Percentiles rank a stretch among this genome's conserved stretches.
Evolutionary conservation across 2,888 invertebrate species (phyloP).

Genomic region (Omphaloscelis lunosa): DNA sequence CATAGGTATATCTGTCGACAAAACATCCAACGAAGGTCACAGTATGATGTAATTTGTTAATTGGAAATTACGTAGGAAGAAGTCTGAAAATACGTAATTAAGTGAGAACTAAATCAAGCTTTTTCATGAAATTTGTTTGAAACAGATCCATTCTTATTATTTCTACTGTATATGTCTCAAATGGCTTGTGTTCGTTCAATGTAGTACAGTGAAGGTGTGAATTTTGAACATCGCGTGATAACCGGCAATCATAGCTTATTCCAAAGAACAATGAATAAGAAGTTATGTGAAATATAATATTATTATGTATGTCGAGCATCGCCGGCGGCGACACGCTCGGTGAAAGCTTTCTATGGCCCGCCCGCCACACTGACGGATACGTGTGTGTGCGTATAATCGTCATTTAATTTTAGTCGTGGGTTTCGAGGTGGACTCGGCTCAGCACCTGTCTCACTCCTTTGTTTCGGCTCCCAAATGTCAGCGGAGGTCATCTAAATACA

Average conservation of each 20-base stretch:
- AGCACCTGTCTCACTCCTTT: constrained; percentile 89
- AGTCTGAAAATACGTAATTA: constrained; percentile 14
- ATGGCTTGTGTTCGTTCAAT: constrained; percentile 17
- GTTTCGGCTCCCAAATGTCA: constrained; percentile 89
- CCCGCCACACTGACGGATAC: constrained; percentile 68
- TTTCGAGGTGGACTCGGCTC: constrained; percentile 80
- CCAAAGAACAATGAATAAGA: constrained; percentile 75
- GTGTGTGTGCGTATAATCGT: constrained; percentile 79
- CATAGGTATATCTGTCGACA: constrained; percentile 35
- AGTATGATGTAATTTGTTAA: constrained; percentile 35
- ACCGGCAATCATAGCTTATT: constrained; percentile 69
- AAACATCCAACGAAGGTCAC: constrained; percentile 49
- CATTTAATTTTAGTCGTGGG: constrained; percentile 86
- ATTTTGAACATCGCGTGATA: constrained; percentile 81
- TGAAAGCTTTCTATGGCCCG: constrained; percentile 85
- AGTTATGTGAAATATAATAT: constrained; percentile 72
- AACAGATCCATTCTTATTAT: neutral
- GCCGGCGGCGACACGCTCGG: constrained; percentile 76
- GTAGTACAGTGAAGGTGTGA: constrained; percentile 49
- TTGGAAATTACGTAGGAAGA: constrained; percentile 12
- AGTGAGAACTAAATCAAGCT: neutral
- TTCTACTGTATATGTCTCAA: constrained; percentile 7
- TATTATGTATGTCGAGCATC: constrained; percentile 79
- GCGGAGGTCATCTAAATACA: constrained; percentile 90
- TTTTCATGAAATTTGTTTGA: constrained; percentile 14